These are phyloP conservation scores for Lathronympha strigana DNA, from an alignment of 2,888 invertebrate species.

Conservation along the genomic window DNA sequence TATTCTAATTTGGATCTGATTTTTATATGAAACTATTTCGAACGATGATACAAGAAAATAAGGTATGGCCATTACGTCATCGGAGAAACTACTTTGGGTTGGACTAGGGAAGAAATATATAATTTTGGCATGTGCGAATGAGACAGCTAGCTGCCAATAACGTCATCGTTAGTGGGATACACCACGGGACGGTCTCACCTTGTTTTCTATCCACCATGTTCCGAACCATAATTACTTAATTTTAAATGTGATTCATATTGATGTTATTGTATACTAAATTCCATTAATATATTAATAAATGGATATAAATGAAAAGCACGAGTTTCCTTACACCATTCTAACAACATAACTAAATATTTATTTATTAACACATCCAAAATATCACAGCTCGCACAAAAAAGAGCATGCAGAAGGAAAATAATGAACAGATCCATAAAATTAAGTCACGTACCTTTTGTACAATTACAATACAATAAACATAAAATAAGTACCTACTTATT, in stretches of 20 bases:
- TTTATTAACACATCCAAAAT: conserved; percentile 50
- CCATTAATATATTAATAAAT: conserved; percentile 33
- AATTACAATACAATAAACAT: neutral
- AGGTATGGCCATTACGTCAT: too few species aligned
- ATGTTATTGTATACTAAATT: conserved; percentile 4
- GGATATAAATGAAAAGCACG: conserved; percentile 43
- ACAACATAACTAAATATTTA: conserved; percentile 47
- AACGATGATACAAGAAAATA: too few species aligned
- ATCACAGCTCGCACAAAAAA: conserved; percentile 52
- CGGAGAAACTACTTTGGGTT: too few species aligned
- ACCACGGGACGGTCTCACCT: too few species aligned
- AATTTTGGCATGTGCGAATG: too few species aligned
- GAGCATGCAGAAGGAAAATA: conserved; percentile 14
- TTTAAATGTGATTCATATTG: conserved; percentile 15
- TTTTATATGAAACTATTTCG: conserved; percentile 13
- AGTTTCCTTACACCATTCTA: conserved; percentile 54
- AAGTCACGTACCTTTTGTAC: neutral
- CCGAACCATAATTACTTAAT: too few species aligned
- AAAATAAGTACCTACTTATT: neutral
- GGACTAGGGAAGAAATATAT: too few species aligned
- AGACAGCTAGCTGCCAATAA: too few species aligned
- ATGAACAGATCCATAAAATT: conserved; percentile 1
- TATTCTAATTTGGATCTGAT: conserved; percentile 29
- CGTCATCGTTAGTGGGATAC: too few species aligned
- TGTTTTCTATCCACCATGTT: too few species aligned